These are phyloP conservation scores for Andricus quercusramuli DNA, from an alignment of 2,888 invertebrate genomes.

Conservation along the genomic window DNA sequence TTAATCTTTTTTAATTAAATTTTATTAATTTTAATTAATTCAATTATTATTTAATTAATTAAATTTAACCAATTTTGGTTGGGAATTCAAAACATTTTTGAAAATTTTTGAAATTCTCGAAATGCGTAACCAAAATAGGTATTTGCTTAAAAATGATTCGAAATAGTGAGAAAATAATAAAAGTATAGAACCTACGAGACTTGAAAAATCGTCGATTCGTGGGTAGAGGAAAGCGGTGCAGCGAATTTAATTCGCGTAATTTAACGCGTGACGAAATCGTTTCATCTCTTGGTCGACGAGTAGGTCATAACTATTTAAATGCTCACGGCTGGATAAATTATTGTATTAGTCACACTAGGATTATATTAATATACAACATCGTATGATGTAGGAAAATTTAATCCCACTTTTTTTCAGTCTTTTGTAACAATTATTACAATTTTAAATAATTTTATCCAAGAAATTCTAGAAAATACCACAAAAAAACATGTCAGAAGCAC, in stretches of 20 bases:
- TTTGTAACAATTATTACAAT: not conserved
- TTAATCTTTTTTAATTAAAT: too few relatives aligned
- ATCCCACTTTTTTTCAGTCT: not conserved
- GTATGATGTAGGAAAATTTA: constrained; percentile 41
- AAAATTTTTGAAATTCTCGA: too few relatives aligned
- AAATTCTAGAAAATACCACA: too few relatives aligned
- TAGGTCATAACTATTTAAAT: constrained; percentile 76
- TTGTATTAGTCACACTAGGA: constrained; percentile 75
- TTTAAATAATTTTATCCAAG: too few relatives aligned
- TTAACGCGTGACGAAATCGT: constrained; percentile 74
- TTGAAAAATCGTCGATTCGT: constrained; percentile 47
- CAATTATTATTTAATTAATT: too few relatives aligned
- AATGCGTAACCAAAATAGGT: not conserved
- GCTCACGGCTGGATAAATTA: constrained; percentile 71
- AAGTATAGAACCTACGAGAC: not conserved
- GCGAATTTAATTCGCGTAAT: constrained; percentile 73
- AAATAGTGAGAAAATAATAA: not conserved
- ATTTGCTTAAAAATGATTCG: too few relatives aligned
- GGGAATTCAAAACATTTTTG: too few relatives aligned
- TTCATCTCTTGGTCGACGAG: constrained; percentile 67
- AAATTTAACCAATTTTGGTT: too few relatives aligned
- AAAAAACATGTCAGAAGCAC: too few relatives aligned
- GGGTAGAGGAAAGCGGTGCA: constrained; percentile 66
- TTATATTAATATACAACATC: constrained; percentile 70
- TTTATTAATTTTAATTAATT: too few relatives aligned